These are phyloP conservation scores for Diuraphis noxia DNA, from an alignment of 1,140 invertebrate genomes.

Conservation along the genomic window DNA sequence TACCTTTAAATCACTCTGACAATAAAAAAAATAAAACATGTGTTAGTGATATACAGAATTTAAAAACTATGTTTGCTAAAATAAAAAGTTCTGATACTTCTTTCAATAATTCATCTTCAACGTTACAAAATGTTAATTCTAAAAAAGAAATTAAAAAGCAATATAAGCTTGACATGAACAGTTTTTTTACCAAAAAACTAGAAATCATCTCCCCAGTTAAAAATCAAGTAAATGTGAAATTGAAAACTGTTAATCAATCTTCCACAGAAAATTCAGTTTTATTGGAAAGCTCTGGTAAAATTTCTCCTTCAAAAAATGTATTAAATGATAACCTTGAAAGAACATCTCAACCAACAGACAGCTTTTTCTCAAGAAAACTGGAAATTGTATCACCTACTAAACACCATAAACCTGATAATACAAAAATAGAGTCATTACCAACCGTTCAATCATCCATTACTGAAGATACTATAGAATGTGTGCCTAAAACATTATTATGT, in stretches of 20 bases:
- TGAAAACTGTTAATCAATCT: background rate
- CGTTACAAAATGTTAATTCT: background rate
- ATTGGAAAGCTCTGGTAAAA: background rate
- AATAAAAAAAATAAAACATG: background rate
- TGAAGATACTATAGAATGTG: background rate
- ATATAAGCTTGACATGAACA: background rate
- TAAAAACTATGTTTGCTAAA: conserved; percentile 20
- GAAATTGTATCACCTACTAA: background rate
- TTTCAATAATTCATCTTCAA: background rate
- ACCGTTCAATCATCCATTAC: background rate
- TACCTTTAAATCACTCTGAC: background rate
- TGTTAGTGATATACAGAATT: background rate
- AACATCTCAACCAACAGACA: background rate
- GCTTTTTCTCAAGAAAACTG: conserved; percentile 41
- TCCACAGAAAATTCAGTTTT: background rate
- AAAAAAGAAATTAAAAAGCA: background rate
- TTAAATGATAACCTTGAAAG: background rate
- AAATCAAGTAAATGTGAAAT: background rate
- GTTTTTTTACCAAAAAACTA: background rate
- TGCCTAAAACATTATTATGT: conserved; percentile 48
- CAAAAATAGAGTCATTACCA: no score
- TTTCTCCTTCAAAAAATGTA: background rate
- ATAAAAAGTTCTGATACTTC: background rate
- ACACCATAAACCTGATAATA: background rate
- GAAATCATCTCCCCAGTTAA: background rate